Base-by-base conservation (phyloP, 2,888 invertebrate genomes). In the Napeogenes inachia region DNA sequence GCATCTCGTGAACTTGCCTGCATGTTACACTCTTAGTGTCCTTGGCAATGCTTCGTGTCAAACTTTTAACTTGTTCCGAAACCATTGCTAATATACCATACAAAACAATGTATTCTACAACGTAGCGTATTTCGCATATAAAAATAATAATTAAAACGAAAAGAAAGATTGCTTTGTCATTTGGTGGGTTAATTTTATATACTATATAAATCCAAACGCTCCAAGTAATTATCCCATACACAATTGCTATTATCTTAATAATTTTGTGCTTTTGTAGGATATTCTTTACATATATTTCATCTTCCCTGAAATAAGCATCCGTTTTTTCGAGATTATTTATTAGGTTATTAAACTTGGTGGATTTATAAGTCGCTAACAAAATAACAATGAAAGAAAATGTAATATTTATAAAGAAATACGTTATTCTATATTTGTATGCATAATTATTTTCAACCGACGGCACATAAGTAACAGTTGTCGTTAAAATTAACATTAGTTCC, bases 11-110 rank as follows among this genome's bases (percentile, higher is more conserved):
- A 56, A 42, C 35, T 42, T 74, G 67, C 6, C 47, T 47, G 50
- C 30, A n/a, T 13, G 10, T 55, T 4, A 45, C 21, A n/a, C 45
- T 38, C 10, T 56, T 46, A 12, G 57, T 54, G 13, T 61, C 54
- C 2, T 56, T 59, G 6, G 38, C 33, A 35, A 64, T 59, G 56
- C 67, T 71, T 54, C 72, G 64, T 4, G 64, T 71, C 6, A 79
- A 69, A 42, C 60, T 65, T 53, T 67, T 65, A 12, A 79, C 45
- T 62, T 80, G 80, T 32, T 76, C 71, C 54, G 75, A 71, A 42
- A 76, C 63, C 6, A 75, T 60, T 13, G 57, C 66, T 0, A 79
- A 61, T 54, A 75, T 62, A 47, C 64, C 68, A 56, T 71, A 67
- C 6, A 76, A 8, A 3, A 73, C 60, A n/a, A 73, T 64, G 57